Conservation (phyloP, 2,888 invertebrate genomes). For the Dendrolimus houi region DNA sequence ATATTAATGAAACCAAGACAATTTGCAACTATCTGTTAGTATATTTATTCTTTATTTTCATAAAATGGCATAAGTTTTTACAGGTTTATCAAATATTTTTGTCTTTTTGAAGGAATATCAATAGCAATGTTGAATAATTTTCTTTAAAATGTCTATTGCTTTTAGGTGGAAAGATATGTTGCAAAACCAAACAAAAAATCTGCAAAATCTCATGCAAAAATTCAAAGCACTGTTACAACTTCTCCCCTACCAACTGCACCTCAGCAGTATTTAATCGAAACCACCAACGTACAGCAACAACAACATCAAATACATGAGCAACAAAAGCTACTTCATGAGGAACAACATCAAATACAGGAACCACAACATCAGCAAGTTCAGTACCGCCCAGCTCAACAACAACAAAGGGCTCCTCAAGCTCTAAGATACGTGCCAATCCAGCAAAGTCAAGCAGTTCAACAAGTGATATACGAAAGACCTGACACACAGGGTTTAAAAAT, state of each 20-base stretch:
- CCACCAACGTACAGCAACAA: slow-evolving; percentile 61
- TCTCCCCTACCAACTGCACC: slow-evolving; percentile 51
- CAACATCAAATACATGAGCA: slow-evolving; percentile 16
- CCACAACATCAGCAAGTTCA: slow-evolving; percentile 10
- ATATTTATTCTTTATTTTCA: no score
- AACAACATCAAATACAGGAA: slow-evolving; percentile 38
- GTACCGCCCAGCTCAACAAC: slow-evolving; percentile 26
- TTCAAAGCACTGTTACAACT: slow-evolving; percentile 25
- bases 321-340: slow-evolving; percentile 23
- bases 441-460: slow-evolving; percentile 33
- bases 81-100: no score
- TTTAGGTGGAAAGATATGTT: slow-evolving; percentile 62
- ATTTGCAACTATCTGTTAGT: no score
- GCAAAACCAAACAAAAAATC: slow-evolving; percentile 59
- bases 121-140: no score
- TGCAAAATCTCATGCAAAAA: slow-evolving; percentile 55
- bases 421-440: slow-evolving; percentile 46
- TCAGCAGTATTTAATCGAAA: slow-evolving; percentile 69
- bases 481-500: slow-evolving; percentile 64
- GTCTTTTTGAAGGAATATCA: no score
- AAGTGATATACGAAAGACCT: slow-evolving; percentile 49
- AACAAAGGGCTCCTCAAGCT: slow-evolving; percentile 39
- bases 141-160: slow-evolving; percentile 8
- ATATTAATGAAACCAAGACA: no score
- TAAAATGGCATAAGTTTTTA: no score